Evolutionary conservation across 2,797 vertebrate species (phyloP), one percentile per base, ranked within the genome.

Genomic region (Centropyge bicolor): DNA sequence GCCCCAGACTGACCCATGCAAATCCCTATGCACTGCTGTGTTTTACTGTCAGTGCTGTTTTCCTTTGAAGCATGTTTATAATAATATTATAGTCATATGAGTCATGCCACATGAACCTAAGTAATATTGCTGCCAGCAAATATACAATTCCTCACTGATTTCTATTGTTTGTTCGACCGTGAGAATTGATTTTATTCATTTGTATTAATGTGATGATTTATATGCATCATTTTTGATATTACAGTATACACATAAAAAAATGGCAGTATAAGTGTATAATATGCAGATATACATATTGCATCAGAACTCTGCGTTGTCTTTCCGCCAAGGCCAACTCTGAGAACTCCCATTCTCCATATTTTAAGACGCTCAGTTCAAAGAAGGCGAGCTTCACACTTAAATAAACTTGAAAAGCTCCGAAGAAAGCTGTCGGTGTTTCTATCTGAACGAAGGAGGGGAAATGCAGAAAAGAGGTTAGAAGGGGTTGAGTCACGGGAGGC

Each of bases 391-490:
- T 77, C 78, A 85, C 74, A 76, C 80, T 86, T 51, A 86, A 89
- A 87, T 86, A 81, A 85, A 79, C 76, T 70, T 79, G 60, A 82
- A 91, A 88, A 84, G 78, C 83, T 78, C 77, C 68, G 74, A 83
- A 83, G 72, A 91, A 67, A 90, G 87, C 57, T 7, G 35, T 48
- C 27, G 43, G 54, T 60, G 76, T 69, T 83, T 92, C 78, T 80
- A 69, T 83, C 45, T 45, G 36, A 64, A 62, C 36, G 71, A 66
- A 70, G 20, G 36, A 80, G 31, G 13, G 16, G 55, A 56, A 57
- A 38, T 46, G 36, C n/a, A 76, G 62, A 51, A 16, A 31, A 46
- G 45, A 55, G 19, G 24, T 20, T 67, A 14, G 27, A 46, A 5
- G 17, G 13, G 19, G n/a, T 72, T 67, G 36, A 57, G 31, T 52